Base-by-base conservation (phyloP, 2,113 vertebrate species). In the Mola mola region DNA sequence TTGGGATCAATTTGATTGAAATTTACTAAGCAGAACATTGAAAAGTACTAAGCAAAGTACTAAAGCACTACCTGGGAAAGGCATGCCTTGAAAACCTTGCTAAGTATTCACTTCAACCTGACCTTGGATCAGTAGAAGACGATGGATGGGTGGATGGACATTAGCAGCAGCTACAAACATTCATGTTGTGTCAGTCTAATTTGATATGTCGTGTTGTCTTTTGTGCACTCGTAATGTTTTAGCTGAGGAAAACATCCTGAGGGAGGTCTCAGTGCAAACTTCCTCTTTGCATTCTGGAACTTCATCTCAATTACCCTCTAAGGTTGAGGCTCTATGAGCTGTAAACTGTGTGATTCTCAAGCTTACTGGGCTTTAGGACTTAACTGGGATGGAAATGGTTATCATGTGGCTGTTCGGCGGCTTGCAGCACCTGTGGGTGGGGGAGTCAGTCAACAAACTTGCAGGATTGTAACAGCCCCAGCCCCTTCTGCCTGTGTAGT, bases 351-450 rank as follows among this genome's bases (percentile, higher is more conserved):
- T 36, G 41, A 60, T 69, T 77, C 60, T 79, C 62, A 44, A 66
- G 50, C 56, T 78, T 69, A 52, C 67, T 22, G 44, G 52, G 62
- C 72, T 86, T 74, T 66, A 59, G 48, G 67, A 59, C 73, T 67
- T 81, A 71, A 71, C 72, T 17, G 21, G 55, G 63, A 75, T 86
- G 71, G 68, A 76, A 84, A 72, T 61, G 34, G 50, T 78, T 84
- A 66, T 77, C 50, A 42, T 61, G 79, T 46, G 21, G 55, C 62
- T 78, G 76, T 64, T 82, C 10, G 4, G 64, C 70, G 72, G 66
- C 69, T 81, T 2, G 21, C 31, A n/a, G 38, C 56, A 22, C 44
- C 15, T 19, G 49, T 56, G 21, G 56, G 43, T 63, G 46, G 69
- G 69, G 70, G 59, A 48, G 71, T 26, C 13, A 2, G 20, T 8